phyloP scores from a whole-genome alignment of 1,140 invertebrate species.

The Trissolcus basalis region DNA sequence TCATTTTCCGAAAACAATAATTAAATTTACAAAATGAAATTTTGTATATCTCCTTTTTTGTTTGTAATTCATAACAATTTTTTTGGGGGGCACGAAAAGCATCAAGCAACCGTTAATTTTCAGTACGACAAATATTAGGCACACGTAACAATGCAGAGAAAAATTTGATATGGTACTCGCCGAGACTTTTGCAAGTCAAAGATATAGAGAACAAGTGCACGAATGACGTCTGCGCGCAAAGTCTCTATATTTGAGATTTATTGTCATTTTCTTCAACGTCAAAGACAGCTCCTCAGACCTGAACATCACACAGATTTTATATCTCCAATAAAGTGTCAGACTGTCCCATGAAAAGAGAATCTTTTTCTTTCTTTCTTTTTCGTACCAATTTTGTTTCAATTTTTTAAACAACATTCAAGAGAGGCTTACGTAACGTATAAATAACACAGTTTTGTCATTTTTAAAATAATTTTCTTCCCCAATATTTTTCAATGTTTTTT shows the following conservation, averaged over 20 bases:
- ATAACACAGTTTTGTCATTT: too few relatives aligned
- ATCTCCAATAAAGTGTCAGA: neutral
- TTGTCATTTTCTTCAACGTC: slow-evolving; percentile 39
- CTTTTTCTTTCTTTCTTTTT: neutral
- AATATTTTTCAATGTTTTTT: too few relatives aligned
- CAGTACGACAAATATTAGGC: slow-evolving; percentile 52
- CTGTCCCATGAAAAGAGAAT: slow-evolving; percentile 10
- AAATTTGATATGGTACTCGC: slow-evolving; percentile 44
- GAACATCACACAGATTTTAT: slow-evolving; percentile 42
- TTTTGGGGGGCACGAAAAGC: slow-evolving; percentile 5
- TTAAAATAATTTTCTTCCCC: too few relatives aligned
- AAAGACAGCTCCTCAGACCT: slow-evolving; percentile 39
- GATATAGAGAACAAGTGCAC: slow-evolving; percentile 4
- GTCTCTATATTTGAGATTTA: slow-evolving; percentile 35
- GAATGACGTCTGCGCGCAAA: slow-evolving; percentile 19
- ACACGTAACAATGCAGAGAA: slow-evolving; percentile 48
- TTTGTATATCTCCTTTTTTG: too few relatives aligned
- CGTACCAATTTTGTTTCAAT: neutral
- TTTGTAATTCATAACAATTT: neutral
- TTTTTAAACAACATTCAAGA: neutral
- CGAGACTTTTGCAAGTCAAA: slow-evolving; percentile 22
- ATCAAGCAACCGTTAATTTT: slow-evolving; percentile 42
- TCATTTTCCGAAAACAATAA: too few relatives aligned
- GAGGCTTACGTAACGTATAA: too few relatives aligned
- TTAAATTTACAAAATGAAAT: too few relatives aligned